These are phyloP conservation scores for Chamaea fasciata DNA, from an alignment of 2,113 vertebrate genomes.

Conservation along the genomic window DNA sequence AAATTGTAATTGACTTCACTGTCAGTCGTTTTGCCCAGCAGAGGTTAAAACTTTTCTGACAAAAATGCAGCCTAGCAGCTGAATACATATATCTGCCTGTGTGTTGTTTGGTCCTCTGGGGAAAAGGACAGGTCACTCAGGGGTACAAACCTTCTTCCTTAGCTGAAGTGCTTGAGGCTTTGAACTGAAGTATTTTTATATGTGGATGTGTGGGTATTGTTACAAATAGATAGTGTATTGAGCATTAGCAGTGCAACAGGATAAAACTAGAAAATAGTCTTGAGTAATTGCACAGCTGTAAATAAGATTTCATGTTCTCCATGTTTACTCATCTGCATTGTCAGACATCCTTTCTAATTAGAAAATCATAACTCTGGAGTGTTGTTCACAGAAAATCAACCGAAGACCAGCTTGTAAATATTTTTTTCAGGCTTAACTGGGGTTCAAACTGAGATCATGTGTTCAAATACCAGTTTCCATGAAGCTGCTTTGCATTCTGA, in stretches of 20 bases:
- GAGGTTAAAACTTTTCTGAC: not conserved
- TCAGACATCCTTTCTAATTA: not conserved
- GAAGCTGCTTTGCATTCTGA: not conserved
- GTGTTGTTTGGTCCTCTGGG: not conserved
- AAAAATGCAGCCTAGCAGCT: not conserved
- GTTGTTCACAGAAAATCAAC: not conserved
- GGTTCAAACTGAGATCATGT: not conserved
- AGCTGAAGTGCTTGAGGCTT: not conserved
- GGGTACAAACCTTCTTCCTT: not conserved
- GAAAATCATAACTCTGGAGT: not conserved
- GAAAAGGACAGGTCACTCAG: not conserved
- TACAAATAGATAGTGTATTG: not conserved
- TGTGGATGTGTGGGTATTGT: not conserved
- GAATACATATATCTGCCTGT: not conserved
- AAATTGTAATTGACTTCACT: not conserved
- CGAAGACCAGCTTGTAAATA: not conserved
- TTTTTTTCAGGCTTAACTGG: not conserved
- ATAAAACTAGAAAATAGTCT: not conserved
- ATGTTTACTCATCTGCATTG: not conserved
- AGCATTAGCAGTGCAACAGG: not conserved
- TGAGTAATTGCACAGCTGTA: not conserved
- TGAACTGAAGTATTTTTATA: not conserved
- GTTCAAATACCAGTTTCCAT: not conserved
- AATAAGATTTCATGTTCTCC: not conserved
- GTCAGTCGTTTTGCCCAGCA: not conserved